phyloP scores from a whole-genome alignment of 2,888 invertebrate genomes.

The Flabesymbios commensalis region DNA sequence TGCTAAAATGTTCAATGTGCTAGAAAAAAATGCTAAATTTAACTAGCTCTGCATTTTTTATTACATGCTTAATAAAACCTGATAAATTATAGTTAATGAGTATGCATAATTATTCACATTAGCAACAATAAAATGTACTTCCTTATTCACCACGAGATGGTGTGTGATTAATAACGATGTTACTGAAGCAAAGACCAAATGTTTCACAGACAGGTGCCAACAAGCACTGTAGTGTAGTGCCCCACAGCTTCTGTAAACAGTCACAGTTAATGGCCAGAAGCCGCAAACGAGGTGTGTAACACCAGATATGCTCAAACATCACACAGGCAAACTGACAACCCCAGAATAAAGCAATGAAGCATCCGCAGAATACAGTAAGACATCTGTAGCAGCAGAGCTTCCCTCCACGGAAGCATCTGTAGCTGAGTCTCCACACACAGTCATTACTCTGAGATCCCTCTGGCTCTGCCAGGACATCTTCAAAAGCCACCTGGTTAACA shows the following conservation, averaged over 20 bases:
- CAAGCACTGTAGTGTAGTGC: conserved; percentile 68
- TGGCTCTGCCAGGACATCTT: conserved; percentile 41
- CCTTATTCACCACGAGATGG: too few relatives aligned
- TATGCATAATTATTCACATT: too few relatives aligned
- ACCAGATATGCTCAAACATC: conserved; percentile 72
- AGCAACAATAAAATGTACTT: too few relatives aligned
- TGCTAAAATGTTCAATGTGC: too few relatives aligned
- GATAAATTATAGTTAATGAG: too few relatives aligned
- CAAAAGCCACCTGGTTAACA: conserved; percentile 65
- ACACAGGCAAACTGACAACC: conserved; percentile 61
- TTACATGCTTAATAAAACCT: too few relatives aligned
- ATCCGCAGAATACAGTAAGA: conserved; percentile 71
- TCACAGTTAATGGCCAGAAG: conserved; percentile 72
- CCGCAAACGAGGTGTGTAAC: conserved; percentile 71
- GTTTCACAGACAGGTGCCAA: conserved; percentile 69
- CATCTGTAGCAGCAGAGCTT: conserved; percentile 73
- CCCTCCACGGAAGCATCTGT: conserved; percentile 70
- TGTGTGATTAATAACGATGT: too few relatives aligned
- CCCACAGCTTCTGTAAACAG: conserved; percentile 67
- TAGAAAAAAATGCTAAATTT: too few relatives aligned
- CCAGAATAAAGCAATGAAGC: conserved; percentile 70
- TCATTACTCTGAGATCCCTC: conserved; percentile 62
- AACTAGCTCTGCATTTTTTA: too few relatives aligned
- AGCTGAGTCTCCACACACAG: conserved; percentile 73
- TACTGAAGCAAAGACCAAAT: conserved; percentile 67